A percentile compares a stretch with the other conserved stretches of the same genome.
These are phyloP conservation scores for Agrypnia vestita DNA, from an alignment of 1,140 invertebrate genomes.

Conservation along the genomic window DNA sequence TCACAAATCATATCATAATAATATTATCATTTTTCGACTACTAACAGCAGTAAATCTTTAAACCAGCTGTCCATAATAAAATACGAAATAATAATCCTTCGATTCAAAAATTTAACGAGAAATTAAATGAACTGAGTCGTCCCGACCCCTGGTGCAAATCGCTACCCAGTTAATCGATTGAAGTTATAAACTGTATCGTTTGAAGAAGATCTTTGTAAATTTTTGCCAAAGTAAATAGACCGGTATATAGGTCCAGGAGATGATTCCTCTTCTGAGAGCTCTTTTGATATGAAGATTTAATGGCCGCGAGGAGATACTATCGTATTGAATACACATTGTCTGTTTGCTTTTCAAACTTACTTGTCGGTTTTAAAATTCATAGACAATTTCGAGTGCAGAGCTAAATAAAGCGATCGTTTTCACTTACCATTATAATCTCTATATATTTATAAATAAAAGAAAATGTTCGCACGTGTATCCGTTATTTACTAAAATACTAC, in stretches of 20 bases:
- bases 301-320: slow-evolving; percentile 22
- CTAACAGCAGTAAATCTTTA: no score
- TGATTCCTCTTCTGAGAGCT: neutral
- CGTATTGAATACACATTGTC: slow-evolving; percentile 36
- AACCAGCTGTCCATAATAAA: no score
- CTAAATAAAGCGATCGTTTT: neutral
- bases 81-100: no score
- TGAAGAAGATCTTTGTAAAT: slow-evolving; percentile 50
- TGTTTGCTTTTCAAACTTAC: slow-evolving; percentile 27
- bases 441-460: no score
- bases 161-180: slow-evolving; percentile 40
- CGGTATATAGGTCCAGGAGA: slow-evolving; percentile 22
- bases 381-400: slow-evolving; percentile 9
- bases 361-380: slow-evolving; percentile 24
- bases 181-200: slow-evolving; percentile 43
- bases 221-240: slow-evolving; percentile 50
- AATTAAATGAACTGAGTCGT: neutral
- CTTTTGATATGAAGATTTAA: slow-evolving; percentile 53
- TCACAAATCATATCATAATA: no score
- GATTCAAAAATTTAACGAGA: no score
- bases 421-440: neutral
- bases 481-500: no score
- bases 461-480: no score
- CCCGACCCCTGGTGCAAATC: slow-evolving; percentile 19
- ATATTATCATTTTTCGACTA: no score